Base-by-base conservation (phyloP, 2,888 invertebrate genomes). In the Eristalis pertinax region DNA sequence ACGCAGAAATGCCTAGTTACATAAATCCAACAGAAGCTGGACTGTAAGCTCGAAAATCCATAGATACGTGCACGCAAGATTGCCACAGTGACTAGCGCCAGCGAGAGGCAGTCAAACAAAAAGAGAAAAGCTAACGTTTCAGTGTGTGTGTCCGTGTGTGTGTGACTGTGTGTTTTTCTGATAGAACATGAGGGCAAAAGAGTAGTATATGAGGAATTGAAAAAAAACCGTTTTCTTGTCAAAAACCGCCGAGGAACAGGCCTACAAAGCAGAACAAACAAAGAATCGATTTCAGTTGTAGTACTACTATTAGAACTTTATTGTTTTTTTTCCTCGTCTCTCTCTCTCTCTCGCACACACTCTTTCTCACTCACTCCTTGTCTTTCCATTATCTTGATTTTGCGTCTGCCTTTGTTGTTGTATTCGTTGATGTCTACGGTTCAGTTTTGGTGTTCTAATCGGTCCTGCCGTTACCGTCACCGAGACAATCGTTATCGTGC, bases 271-370 rank as follows among this genome's bases (percentile, higher is more conserved):
- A 43, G 43, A n/a, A 15, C 43, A 77, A 72, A 70, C 43, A 70
- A 62, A 82, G 80, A 63, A 85, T 85, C 75, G 84, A 81, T 85
- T 81, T 68, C 58, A 35, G 65, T 84, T 76, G 29, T 81, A 67
- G 75, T 72, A 81, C 72, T 80, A 65, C 32, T 63, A 67, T 41
- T 43, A 8, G 19, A 13, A 43, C 56, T 13, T 68, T 58, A 32
- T 4, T 32, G 4, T 32, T 32, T 0, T 41, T 41, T 19, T 60
- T 41, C n/a, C 41, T 62, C 64, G 13, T 60, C 22, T 43, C 41
- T 38, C 68, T 24, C n/a, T 11, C 24, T 64, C 24, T 15, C 56
- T 29, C 38, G 2, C 5, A 41, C 38, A 3, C 8, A 5, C 7
- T 32, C 10, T 32, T 1, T 32, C 32, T 10, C 7, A 1, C 26